These are phyloP conservation scores for Sceliomorpha sp. DNA, from an alignment of 2,888 invertebrate genomes.

Conservation along the genomic window DNA sequence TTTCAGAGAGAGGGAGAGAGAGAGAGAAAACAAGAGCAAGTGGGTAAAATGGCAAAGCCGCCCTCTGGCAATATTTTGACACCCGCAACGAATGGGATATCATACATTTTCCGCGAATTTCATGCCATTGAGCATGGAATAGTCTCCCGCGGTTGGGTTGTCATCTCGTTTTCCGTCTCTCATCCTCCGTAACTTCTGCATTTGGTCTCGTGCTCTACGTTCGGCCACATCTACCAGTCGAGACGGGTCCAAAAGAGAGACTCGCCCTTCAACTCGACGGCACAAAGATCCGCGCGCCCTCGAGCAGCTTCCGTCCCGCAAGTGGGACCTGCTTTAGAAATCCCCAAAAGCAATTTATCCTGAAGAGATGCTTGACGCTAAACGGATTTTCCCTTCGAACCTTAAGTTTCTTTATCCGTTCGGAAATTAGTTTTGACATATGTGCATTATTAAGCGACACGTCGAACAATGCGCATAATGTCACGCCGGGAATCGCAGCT, in stretches of 20 bases:
- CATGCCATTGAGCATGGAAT: too few relatives aligned
- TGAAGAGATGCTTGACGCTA: conserved; percentile 68
- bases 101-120: too few relatives aligned
- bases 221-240: conserved; percentile 28
- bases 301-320: conserved; percentile 35
- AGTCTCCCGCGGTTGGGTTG: too few relatives aligned
- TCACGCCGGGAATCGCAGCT: too few relatives aligned
- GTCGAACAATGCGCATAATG: background rate
- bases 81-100: too few relatives aligned
- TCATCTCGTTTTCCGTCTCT: too few relatives aligned
- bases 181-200: too few relatives aligned
- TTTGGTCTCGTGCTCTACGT: conserved; percentile 35
- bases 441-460: conserved; percentile 8
- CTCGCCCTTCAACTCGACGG: conserved; percentile 19
- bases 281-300: conserved; percentile 38
- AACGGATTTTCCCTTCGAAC: conserved; percentile 71
- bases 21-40: too few relatives aligned
- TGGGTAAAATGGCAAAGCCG: too few relatives aligned
- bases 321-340: conserved; percentile 73
- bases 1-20: too few relatives aligned
- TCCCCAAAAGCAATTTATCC: conserved; percentile 75
- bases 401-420: conserved; percentile 70
- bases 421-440: conserved; percentile 72
- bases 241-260: conserved; percentile 16
- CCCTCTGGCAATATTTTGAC: too few relatives aligned